Percentiles rank a stretch among this genome's conserved stretches.
Conservation (phyloP, 2,888 invertebrate genomes). For the Nineta flava region DNA sequence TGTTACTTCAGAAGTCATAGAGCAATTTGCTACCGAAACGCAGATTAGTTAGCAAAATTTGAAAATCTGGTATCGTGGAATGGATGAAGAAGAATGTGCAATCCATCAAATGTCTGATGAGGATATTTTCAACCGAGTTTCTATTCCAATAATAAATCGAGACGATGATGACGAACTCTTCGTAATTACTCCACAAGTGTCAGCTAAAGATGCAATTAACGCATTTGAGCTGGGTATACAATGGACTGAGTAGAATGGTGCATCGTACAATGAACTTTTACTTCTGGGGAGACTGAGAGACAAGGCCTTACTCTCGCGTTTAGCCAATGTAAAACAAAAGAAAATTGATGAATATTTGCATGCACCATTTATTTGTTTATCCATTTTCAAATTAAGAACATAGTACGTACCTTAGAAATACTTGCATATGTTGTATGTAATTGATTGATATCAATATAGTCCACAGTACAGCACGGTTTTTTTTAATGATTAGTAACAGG, state of each 20-base stretch:
- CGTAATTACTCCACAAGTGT: slow-evolving; percentile 13
- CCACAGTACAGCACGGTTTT: too few relatives aligned
- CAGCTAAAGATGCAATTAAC: slow-evolving; percentile 13
- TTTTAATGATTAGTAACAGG: too few relatives aligned
- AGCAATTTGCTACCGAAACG: too few relatives aligned
- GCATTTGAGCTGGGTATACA: slow-evolving; percentile 18
- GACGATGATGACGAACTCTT: slow-evolving; percentile 17
- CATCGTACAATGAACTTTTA: slow-evolving; percentile 12
- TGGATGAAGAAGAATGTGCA: slow-evolving; percentile 15
- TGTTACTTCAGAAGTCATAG: slow-evolving; percentile 18
- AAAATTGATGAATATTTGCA: too few relatives aligned
- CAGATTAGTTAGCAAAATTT: slow-evolving; percentile 15
- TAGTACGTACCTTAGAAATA: too few relatives aligned
- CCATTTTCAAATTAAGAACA: too few relatives aligned
- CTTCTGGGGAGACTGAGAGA: slow-evolving; percentile 7
- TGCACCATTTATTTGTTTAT: too few relatives aligned
- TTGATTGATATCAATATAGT: too few relatives aligned
- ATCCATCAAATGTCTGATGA: slow-evolving; percentile 18
- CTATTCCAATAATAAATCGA: slow-evolving; percentile 17
- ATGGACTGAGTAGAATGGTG: slow-evolving; percentile 4
- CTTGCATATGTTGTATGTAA: too few relatives aligned
- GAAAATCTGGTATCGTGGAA: slow-evolving; percentile 14
- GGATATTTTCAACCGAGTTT: slow-evolving; percentile 18
- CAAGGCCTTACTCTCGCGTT: neutral
- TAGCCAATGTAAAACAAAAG: too few relatives aligned